Evolutionary conservation across 1,140 invertebrate genomes (phyloP), one percentile per base, ranked within the genome.

Genomic region (Protaetia brevitarsis): DNA sequence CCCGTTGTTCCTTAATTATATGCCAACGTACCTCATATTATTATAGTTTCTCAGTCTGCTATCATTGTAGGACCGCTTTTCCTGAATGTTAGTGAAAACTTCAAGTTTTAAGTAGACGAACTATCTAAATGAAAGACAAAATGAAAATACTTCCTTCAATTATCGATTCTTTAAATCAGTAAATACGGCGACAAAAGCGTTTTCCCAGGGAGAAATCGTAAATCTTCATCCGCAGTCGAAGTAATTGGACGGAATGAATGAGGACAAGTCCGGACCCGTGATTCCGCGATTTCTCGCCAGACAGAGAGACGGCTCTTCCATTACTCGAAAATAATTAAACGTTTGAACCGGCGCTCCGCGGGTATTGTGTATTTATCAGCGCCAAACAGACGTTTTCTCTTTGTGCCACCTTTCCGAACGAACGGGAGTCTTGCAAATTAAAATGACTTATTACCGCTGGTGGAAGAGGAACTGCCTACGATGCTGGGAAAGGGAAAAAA

Each of bases 351-450:
- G 64, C 45, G 41, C 41, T 51, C 41, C 41, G 41, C 41, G 41
- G 16, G 66, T 68, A 70, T 70, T 70, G 69, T 70, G 69, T 70
- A 70, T 70, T 70, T 70, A 70, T 70, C 69, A 68, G 69, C 61
- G 27, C 37, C 64, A 70, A 70, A 70, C 69, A 70, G 69, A 68
- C 66, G 64, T 64, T 70, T 62, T 70, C 66, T 66, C 66, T 68
- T 68, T 36, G 27, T 51, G 58, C 58, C 60, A 30, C 62, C 29
- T 65, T 68, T 51, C 26, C 34, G n/a, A n/a, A n/a, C 60, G 68
- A 64, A 66, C 34, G 41, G 41, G 41, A 16, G 64, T 36, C 37
- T 31, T 11, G 26, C 37, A 66, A 66, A 66, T 66, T 66, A 66
- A 66, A 66, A 62, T 66, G 57, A 66, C 65, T 66, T 61, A 66